Evolutionary conservation across 2,797 vertebrate genomes (phyloP), one percentile per base, ranked within the genome.

Genomic region (Silurus lanzhouensis): DNA sequence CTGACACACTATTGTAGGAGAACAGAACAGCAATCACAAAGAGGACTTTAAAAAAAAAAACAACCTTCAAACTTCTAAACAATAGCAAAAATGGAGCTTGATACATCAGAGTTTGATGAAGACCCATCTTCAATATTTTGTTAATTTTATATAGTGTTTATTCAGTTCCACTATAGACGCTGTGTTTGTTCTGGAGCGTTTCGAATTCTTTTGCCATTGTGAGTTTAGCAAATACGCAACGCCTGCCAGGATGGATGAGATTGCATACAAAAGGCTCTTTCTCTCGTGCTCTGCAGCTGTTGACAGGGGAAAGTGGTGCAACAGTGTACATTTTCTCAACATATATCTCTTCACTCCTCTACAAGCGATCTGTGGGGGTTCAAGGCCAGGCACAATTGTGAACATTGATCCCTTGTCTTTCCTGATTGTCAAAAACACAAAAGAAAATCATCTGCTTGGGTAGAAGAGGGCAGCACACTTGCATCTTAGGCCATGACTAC

Each of bases 261-360:
- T 87, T 52, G 86, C 89, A 88, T 87, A 84, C 89, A 92, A 91
- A 81, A 81, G 38, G 25, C 86, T 27, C 86, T 90, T 90, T 90
- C 86, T 89, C 84, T 88, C 85, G 76, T 78, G 76, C 84, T 88
- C 81, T 85, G 89, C 88, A 89, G 90, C 89, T 91, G 89, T 86
- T 92, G 14, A 81, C 20, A 52, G 71, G 44, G 58, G 67, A 85
- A 20, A 70, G 76, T 9, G 25, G 44, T 52, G 87, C 88, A 80
- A 80, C 84, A 72, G 27, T n/a, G 68, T 58, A 60, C 55, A 64
- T 83, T 71, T 86, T 84, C 72, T 77, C 71, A 82, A 46, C 27
- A 64, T 57, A 86, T 81, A 87, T 87, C 86, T 68, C 81, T 67
- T 66, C 20, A 38, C 81, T 86, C 87, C 63, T 60, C 85, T 82